These are phyloP conservation scores for Dryobotodes eremita DNA, from an alignment of 2,888 invertebrate species.

Conservation along the genomic window DNA sequence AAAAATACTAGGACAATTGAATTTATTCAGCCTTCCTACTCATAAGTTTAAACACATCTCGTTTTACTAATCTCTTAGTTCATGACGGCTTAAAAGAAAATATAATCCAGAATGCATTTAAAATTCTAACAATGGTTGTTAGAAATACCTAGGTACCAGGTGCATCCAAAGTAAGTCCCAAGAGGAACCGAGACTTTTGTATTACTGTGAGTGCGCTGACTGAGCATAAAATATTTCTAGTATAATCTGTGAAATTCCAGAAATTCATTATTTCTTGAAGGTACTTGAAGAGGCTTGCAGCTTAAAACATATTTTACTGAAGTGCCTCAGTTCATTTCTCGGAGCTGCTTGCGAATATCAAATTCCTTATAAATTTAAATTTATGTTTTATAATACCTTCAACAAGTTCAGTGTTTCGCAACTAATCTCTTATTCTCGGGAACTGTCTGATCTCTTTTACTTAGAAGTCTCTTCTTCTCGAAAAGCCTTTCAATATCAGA, in stretches of 20 bases:
- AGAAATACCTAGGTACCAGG: neutral
- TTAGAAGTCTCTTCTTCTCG: neutral
- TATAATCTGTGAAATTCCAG: neutral
- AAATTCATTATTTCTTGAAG: constrained; percentile 3
- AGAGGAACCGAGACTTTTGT: neutral
- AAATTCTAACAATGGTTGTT: neutral
- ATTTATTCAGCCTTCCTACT: no score
- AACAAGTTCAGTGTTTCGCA: neutral
- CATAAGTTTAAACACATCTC: neutral
- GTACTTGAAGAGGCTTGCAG: neutral
- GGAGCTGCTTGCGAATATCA: constrained; percentile 7
- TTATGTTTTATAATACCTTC: neutral
- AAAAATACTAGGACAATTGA: no score
- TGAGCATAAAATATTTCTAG: neutral
- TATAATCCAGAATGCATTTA: neutral
- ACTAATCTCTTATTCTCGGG: no score
- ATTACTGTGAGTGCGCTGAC: neutral
- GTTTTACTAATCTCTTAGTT: neutral
- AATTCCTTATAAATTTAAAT: constrained; percentile 9
- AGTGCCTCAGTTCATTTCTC: neutral
- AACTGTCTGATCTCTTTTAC: neutral
- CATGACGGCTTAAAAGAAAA: neutral
- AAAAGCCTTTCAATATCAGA: neutral
- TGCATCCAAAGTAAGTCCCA: neutral
- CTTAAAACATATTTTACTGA: neutral